These are phyloP conservation scores for Microctonus aethiopoides DNA, from an alignment of 2,888 invertebrate genomes.

Conservation along the genomic window DNA sequence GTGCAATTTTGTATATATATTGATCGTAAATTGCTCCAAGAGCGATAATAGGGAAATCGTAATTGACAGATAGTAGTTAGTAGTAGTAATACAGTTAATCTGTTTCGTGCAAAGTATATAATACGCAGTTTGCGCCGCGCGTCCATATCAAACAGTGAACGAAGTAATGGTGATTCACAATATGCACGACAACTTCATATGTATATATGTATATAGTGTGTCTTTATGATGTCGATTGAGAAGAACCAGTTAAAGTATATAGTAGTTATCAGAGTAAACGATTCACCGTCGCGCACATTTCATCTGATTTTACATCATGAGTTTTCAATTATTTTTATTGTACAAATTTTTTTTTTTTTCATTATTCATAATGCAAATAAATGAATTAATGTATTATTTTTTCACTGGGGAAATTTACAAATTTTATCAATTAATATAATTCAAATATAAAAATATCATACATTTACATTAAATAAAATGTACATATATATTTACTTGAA, in stretches of 20 bases:
- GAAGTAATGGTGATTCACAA: conserved; percentile 5
- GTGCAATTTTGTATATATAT: conserved; percentile 27
- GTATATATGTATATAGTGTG: background rate
- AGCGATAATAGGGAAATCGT: conserved; percentile 43
- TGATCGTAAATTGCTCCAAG: conserved; percentile 41
- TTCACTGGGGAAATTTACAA: too few relatives aligned
- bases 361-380: background rate
- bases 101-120: conserved; percentile 17
- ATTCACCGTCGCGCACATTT: background rate
- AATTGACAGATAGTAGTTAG: conserved; percentile 41
- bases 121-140: conserved; percentile 35
- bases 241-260: background rate
- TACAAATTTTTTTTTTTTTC: background rate
- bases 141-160: conserved; percentile 23
- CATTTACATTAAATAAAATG: background rate
- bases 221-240: background rate
- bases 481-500: background rate
- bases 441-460: too few relatives aligned
- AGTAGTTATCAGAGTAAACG: background rate
- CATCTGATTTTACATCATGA: background rate
- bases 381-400: too few relatives aligned
- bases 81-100: conserved; percentile 31
- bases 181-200: conserved; percentile 1
- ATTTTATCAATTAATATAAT: too few relatives aligned
- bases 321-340: background rate